Evolutionary conservation across 2,888 invertebrate species (phyloP), one percentile per base, ranked within the genome.

Genomic region (Drosophila aldrichi): DNA sequence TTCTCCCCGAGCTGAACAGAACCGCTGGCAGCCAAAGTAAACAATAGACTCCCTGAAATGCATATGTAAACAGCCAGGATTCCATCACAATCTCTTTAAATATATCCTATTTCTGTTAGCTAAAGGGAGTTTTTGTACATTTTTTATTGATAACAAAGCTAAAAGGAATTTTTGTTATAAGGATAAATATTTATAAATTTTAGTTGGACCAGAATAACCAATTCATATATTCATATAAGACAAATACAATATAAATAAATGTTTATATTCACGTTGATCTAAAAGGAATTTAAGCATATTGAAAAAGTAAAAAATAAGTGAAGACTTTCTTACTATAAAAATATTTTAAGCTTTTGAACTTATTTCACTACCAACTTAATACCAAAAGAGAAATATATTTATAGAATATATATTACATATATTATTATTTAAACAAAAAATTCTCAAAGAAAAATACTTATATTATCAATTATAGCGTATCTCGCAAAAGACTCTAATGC

Each of bases 61-160:
- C 66, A 79, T 77, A 69, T 69, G 62, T 67, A 56, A 79, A 64
- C 75, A 72, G 48, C 48, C 46, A 40, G 34, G 41, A 38, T 71
- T 34, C n/a, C 8, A 67, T 64, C 41, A 34, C 18, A 58, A 46
- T 14, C 57, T 61, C 60, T 7, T 75, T 52, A 59, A 29, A 22
- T 1, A 52, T 52, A 52, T 40, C 54, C 54, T 54, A 14, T 20
- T 20, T 14, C 7, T 2, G 18, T 1, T 6, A 7, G 32, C 4
- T 4, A 32, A 18, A 0, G 34, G 34, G 34, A 1, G 32, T 49
- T 18, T 49, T 14, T 3, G 14, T 2, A 16, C 7, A 16, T 36
- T 36, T 16, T 38, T 38, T 16, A 38, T 38, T 16, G 32, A 32
- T 10, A 2, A 7, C 16, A 16, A 16, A 43, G 1, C 20, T 22